Evolutionary conservation across 2,888 invertebrate species (phyloP).

Genomic region (Drosophila villosipedis): DNA sequence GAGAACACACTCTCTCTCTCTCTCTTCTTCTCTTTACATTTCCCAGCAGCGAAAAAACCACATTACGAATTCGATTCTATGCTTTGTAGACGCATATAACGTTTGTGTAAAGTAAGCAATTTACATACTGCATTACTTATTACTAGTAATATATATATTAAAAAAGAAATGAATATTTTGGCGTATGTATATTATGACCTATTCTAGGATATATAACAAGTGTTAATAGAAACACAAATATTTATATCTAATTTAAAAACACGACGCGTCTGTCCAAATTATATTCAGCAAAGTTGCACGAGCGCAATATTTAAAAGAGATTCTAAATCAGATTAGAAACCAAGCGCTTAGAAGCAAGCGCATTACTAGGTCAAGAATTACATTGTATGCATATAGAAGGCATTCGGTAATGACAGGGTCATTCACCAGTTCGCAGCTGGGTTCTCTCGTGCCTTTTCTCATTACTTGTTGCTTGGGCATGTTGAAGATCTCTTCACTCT

Average conservation of each 20-base stretch:
- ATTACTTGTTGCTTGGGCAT: conserved; percentile 3
- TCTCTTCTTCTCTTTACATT: conserved; percentile 14
- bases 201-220: not conserved
- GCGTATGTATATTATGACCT: not conserved
- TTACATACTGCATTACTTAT: not conserved
- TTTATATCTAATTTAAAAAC: not conserved
- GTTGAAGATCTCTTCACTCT: conserved; percentile 10
- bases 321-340: not conserved
- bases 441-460: not conserved
- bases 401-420: accelerated
- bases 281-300: not conserved
- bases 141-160: not conserved
- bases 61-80: not conserved
- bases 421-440: not conserved
- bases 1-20: conserved; percentile 9
- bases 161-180: not conserved
- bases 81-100: not conserved
- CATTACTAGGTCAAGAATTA: not conserved
- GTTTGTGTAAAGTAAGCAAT: not conserved
- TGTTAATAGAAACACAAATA: not conserved
- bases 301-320: not conserved
- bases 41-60: not conserved
- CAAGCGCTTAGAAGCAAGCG: not conserved
- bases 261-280: not conserved
- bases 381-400: not conserved